Percentiles rank a stretch among this genome's conserved stretches.
These are phyloP conservation scores for Rhagophthalmus giganteus DNA, from an alignment of 2,888 invertebrate genomes.

Conservation along the genomic window DNA sequence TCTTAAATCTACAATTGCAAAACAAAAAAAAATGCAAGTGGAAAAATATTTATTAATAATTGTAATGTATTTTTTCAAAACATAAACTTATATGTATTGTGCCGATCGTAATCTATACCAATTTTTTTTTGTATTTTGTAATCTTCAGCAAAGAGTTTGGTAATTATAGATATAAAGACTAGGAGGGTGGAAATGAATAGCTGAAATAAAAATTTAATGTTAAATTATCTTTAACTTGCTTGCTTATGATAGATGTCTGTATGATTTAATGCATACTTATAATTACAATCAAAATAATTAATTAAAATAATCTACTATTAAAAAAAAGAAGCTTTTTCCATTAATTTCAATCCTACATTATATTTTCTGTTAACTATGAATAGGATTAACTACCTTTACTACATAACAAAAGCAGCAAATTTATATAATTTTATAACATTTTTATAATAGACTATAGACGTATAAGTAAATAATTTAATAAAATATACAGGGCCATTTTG, in stretches of 20 bases:
- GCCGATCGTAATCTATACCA: not conserved
- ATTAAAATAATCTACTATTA: not conserved
- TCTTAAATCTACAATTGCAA: constrained; percentile 25
- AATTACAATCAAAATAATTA: not conserved
- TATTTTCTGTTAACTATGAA: constrained; percentile 2
- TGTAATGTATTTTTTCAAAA: not conserved
- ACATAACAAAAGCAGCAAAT: constrained; percentile 23
- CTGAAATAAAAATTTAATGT: constrained; percentile 49
- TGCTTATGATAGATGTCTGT: constrained; percentile 16
- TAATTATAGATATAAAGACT: no score
- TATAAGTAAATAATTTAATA: no score
- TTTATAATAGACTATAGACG: not conserved
- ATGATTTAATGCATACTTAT: not conserved
- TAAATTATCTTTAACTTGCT: constrained; percentile 31
- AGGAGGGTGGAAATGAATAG: constrained; percentile 48
- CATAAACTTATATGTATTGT: not conserved
- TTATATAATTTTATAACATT: not conserved
- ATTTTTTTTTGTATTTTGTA: constrained; percentile 1
- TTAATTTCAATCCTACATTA: not conserved
- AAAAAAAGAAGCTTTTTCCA: not conserved
- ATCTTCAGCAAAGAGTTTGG: constrained; percentile 40
- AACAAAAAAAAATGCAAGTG: constrained; percentile 14
- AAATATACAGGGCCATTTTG: constrained; percentile 17
- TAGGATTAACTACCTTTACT: constrained; percentile 3
- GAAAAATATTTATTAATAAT: not conserved